A percentile compares a stretch with the other conserved stretches of the same genome.
phyloP scores from a whole-genome alignment of 1,140 invertebrate species.

The Plutomurus gul region DNA sequence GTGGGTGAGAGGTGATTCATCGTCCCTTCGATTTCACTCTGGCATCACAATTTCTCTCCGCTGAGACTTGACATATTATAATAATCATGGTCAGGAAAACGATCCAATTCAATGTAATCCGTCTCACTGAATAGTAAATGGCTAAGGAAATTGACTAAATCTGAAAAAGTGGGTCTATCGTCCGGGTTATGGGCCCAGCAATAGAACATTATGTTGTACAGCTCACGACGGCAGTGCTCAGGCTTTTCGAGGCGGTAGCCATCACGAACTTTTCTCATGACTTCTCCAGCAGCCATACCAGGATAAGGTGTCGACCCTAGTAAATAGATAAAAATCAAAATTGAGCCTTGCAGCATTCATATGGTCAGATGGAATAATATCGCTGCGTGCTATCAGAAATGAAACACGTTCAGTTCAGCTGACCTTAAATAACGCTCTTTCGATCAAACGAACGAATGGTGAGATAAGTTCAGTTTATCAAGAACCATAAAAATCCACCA shows the following conservation, averaged over 20 bases:
- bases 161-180: constrained; percentile 75
- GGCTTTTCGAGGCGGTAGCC: constrained; percentile 85
- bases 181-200: constrained; percentile 84
- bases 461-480: too few relatives aligned
- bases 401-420: too few relatives aligned
- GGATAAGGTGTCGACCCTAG: constrained; percentile 88
- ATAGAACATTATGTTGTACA: constrained; percentile 93
- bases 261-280: constrained; percentile 67
- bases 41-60: constrained; percentile 74
- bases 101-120: constrained; percentile 88
- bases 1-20: background rate
- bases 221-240: constrained; percentile 82
- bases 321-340: constrained; percentile 61
- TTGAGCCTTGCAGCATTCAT: too few relatives aligned
- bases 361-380: too few relatives aligned
- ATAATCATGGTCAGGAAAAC: constrained; percentile 91
- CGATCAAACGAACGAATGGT: too few relatives aligned
- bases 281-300: constrained; percentile 74
- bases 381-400: too few relatives aligned
- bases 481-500: too few relatives aligned
- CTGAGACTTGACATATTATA: constrained; percentile 87
- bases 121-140: constrained; percentile 82
- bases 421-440: too few relatives aligned
- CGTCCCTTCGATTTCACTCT: background rate
- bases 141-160: constrained; percentile 78